Evolutionary conservation across 2,888 invertebrate species (phyloP), one percentile per base, ranked within the genome.

Genomic region (Catocala fraxini): DNA sequence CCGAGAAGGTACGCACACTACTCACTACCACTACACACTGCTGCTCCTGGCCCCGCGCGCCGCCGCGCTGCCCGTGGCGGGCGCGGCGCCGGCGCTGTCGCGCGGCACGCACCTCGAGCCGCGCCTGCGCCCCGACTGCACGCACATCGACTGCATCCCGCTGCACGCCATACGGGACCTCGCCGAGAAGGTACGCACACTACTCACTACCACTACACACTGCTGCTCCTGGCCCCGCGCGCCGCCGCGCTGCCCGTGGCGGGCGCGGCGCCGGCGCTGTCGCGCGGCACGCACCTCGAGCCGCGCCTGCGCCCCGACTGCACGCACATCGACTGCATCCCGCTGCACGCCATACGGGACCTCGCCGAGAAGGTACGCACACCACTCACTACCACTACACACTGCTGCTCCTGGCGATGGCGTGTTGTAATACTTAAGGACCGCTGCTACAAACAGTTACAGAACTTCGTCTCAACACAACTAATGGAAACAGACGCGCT

Each of bases 131-230:
- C 95, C 97, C 65, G 96, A 97, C 75, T 96, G 97, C 82, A 97
- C 98, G 78, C 97, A 97, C 80, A 97, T 97, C 84, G 98, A 97
- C 91, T 98, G 98, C 89, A 97, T 98, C 45, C 97, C 98, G 13
- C 96, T 98, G 65, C 96, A 97, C 77, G 96, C 97, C 56, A 97
- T 99, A 54, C 96, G 97, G 88, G 97, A 98, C 84, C 96, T 97
- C 73, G 97, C 98, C 77, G 97, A 97, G 87, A 97, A 97, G 95
- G 98, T 97, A 86, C 47, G 10, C 39, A 51, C n/a, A 6, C 12
- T 12, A 35, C 33, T 6, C 39, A 35, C 35, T 11, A 49, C 49
- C 49, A 33, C 33, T 11, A 33, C 97, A 84, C 97, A 84, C 95
- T 75, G 71, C 73, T 87, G 70, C 73, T 85, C 95, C 58, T 96